Evolutionary conservation across 2,888 invertebrate species (phyloP).

Genomic region (Drosophila cyrtoloma): DNA sequence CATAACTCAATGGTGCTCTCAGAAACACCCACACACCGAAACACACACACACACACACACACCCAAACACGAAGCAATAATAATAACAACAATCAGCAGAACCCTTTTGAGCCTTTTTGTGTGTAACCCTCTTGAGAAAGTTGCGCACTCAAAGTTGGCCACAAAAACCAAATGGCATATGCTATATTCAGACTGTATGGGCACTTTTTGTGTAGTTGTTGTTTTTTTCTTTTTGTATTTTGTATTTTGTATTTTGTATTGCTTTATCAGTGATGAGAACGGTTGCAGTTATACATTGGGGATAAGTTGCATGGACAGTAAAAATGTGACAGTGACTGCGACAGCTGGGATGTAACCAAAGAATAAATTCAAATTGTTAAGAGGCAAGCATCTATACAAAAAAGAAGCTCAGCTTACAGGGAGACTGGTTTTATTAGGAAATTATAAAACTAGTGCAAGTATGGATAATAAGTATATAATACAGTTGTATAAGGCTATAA

Average conservation of each 20-base stretch:
- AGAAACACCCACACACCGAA: slow-evolving; percentile 19
- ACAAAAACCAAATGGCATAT: slow-evolving; percentile 67
- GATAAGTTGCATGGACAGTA: not conserved
- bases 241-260: not conserved
- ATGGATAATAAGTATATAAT: too few species aligned
- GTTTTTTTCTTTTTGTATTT: not conserved
- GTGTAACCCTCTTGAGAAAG: slow-evolving; percentile 71
- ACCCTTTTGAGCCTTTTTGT: slow-evolving; percentile 70
- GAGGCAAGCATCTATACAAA: not conserved
- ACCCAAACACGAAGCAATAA: slow-evolving; percentile 36
- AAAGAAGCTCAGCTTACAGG: not conserved
- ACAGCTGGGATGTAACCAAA: not conserved
- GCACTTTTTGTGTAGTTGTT: slow-evolving; percentile 20
- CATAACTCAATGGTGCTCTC: slow-evolving; percentile 72
- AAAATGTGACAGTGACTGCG: slow-evolving; percentile 17
- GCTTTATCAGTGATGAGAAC: slow-evolving; percentile 36
- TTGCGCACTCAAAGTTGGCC: slow-evolving; percentile 78
- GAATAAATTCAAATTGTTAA: not conserved
- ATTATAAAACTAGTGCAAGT: too few species aligned
- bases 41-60: slow-evolving; percentile 43
- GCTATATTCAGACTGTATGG: slow-evolving; percentile 28
- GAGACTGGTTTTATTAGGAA: too few species aligned
- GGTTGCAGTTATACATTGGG: not conserved
- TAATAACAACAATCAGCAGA: slow-evolving; percentile 77
- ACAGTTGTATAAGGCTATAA: not conserved